phyloP scores from a whole-genome alignment of 1,140 invertebrate species.

The Cydia splendana region DNA sequence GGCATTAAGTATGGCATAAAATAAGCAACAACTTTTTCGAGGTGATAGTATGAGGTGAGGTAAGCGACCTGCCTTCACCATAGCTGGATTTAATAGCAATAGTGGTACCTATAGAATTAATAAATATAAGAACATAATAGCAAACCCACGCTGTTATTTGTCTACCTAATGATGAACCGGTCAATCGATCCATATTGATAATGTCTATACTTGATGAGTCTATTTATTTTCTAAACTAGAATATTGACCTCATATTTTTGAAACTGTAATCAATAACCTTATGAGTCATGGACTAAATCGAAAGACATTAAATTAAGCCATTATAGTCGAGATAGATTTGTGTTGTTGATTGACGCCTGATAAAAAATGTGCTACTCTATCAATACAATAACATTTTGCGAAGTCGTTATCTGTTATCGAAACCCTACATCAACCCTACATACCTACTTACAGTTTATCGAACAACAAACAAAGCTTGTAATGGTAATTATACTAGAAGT shows the following conservation, averaged over 20 bases:
- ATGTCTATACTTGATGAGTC: constrained; percentile 16
- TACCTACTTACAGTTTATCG: too few relatives aligned
- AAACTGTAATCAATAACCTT: constrained; percentile 16
- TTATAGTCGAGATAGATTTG: background rate
- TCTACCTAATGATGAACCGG: background rate
- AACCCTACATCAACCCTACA: too few relatives aligned
- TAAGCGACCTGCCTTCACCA: too few relatives aligned
- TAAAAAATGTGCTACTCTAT: background rate
- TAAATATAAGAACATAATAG: background rate
- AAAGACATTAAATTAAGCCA: background rate
- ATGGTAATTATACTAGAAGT: too few relatives aligned
- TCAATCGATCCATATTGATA: constrained; percentile 14
- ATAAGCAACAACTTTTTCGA: too few relatives aligned
- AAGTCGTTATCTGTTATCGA: background rate
- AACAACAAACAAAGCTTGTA: too few relatives aligned
- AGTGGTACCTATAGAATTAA: too few relatives aligned
- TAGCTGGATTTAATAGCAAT: too few relatives aligned
- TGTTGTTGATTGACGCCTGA: background rate
- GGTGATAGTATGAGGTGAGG: too few relatives aligned
- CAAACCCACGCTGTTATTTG: background rate
- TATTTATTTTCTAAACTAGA: constrained; percentile 16
- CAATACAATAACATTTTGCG: background rate
- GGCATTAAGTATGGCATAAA: too few relatives aligned
- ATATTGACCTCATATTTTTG: constrained; percentile 11
- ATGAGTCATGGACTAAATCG: background rate